Conservation (phyloP, 2,888 invertebrate species). For the Drosophila cognata region DNA sequence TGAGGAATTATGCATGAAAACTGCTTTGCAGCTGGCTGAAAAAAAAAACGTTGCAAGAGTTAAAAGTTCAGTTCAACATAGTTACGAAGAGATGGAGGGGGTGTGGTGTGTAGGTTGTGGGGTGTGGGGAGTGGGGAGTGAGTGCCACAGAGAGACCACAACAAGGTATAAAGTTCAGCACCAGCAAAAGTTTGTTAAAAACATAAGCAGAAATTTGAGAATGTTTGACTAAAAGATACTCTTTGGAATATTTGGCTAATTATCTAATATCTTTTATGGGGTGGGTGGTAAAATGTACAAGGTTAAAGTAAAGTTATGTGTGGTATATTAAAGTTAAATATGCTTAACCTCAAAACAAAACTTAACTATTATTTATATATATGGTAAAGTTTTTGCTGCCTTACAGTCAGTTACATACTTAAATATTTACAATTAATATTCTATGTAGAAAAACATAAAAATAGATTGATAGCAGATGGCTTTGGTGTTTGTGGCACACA, state of each 20-base stretch:
- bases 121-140: too few species aligned
- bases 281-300: neutral
- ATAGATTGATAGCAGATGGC: slow-evolving; percentile 1
- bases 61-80: slow-evolving; percentile 9
- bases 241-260: slow-evolving; percentile 3
- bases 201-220: neutral
- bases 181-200: slow-evolving; percentile 34
- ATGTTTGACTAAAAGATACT: slow-evolving; percentile 20
- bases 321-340: neutral
- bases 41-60: slow-evolving; percentile 18
- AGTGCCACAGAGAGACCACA: slow-evolving; percentile 51
- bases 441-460: neutral
- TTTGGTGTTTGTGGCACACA: neutral
- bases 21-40: slow-evolving; percentile 20
- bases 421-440: neutral
- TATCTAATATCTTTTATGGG: neutral
- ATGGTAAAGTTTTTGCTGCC: neutral
- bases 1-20: slow-evolving; percentile 58
- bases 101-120: neutral
- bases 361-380: neutral
- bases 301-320: neutral
- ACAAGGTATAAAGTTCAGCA: slow-evolving; percentile 66
- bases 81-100: too few species aligned
- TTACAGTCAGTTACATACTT: neutral
- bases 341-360: neutral